These are phyloP conservation scores for Trichopoda pennipes DNA, from an alignment of 2,888 invertebrate species.

Conservation along the genomic window DNA sequence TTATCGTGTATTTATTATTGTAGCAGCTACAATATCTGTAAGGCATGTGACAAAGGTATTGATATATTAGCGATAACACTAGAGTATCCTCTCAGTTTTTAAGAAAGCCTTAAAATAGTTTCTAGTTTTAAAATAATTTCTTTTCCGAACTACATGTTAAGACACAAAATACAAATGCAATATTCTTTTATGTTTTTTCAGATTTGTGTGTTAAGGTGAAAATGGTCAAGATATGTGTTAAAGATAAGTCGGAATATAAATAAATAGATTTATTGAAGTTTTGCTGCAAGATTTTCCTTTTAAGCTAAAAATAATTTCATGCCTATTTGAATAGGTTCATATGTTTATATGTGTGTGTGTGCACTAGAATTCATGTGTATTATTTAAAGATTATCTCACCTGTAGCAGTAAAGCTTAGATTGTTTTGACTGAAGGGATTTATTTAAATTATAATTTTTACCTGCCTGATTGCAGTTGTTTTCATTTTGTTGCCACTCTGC, in stretches of 20 bases:
- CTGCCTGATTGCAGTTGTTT: slow-evolving; percentile 30
- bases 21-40: no score
- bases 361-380: not conserved
- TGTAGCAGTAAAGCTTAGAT: slow-evolving; percentile 40
- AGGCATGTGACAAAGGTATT: no score
- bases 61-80: no score
- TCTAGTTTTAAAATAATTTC: not conserved
- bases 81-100: no score
- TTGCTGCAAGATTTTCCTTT: slow-evolving; percentile 24
- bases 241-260: slow-evolving; percentile 47
- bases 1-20: no score
- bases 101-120: no score
- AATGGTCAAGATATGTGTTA: slow-evolving; percentile 35
- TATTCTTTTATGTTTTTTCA: not conserved
- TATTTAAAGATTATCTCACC: slow-evolving; percentile 56
- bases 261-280: slow-evolving; percentile 56
- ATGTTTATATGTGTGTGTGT: not conserved
- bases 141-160: slow-evolving; percentile 7
- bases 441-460: slow-evolving; percentile 32
- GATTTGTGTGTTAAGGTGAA: slow-evolving; percentile 19
- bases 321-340: slow-evolving; percentile 3
- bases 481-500: not conserved
- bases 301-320: slow-evolving; percentile 42
- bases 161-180: not conserved
- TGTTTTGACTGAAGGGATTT: slow-evolving; percentile 32